Conservation (phyloP, 1,140 invertebrate species). For the Scaptomyza montana region DNA sequence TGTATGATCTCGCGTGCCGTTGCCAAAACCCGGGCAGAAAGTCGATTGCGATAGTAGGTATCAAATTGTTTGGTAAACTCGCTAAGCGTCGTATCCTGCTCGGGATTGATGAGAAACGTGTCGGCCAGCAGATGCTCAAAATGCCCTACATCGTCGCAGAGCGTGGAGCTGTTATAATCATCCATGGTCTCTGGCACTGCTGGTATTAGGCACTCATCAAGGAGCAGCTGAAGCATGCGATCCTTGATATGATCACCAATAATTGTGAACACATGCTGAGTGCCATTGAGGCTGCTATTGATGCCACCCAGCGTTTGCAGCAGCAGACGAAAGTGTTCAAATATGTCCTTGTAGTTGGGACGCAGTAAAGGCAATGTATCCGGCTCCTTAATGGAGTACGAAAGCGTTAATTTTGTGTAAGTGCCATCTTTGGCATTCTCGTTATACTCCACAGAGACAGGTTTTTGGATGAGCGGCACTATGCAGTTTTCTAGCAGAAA, state of each 20-base stretch:
- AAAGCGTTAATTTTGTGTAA: constrained; percentile 59
- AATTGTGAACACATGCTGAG: constrained; percentile 86
- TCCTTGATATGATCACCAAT: constrained; percentile 87
- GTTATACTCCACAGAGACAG: constrained; percentile 71
- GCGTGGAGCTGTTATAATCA: constrained; percentile 87
- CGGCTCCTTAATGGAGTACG: constrained; percentile 69
- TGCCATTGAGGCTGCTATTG: constrained; percentile 84
- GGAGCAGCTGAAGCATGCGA: constrained; percentile 87
- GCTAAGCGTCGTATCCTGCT: constrained; percentile 85
- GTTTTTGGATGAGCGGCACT: constrained; percentile 69
- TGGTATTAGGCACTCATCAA: constrained; percentile 89
- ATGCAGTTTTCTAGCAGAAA: constrained; percentile 79
- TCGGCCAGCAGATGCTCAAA: constrained; percentile 88
- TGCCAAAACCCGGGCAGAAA: constrained; percentile 89
- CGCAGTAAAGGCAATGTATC: constrained; percentile 43
- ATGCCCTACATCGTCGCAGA: constrained; percentile 87
- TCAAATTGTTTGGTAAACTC: constrained; percentile 91
- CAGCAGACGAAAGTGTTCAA: constrained; percentile 86
- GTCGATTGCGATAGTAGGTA: constrained; percentile 90
- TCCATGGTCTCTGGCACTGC: constrained; percentile 90
- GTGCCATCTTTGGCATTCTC: constrained; percentile 35
- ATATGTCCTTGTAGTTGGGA: constrained; percentile 85
- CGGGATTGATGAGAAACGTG: constrained; percentile 78
- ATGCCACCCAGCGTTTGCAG: constrained; percentile 87
- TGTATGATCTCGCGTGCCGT: constrained; percentile 90